Evolutionary conservation across 2,888 invertebrate genomes (phyloP), one percentile per base, ranked within the genome.

Genomic region (Idaea dimidiata): DNA sequence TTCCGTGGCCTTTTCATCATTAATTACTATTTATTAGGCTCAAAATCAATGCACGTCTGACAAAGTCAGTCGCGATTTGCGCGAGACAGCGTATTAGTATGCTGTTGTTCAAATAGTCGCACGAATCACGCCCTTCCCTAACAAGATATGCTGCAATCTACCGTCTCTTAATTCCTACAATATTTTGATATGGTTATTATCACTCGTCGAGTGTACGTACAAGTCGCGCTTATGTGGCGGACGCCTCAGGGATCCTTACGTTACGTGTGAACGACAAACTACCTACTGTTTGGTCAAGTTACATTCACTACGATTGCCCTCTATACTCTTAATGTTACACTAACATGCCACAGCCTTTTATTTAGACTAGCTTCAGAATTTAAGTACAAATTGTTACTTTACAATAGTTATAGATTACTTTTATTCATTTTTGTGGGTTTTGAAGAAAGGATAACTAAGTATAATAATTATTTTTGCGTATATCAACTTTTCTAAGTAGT

Each of bases 171-270:
- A 43, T 43, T 43, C 43, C 43, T 43, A 43, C 43, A 43, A 43
- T 43, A 43, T 43, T 14, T 43, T 43, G 43, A 43, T 43, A 43
- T 43, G 43, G 43, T 43, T 43, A 43, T 14, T 14, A 43, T 43
- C 43, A 43, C 43, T 43, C 43, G 43, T 43, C 43, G 43, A 43
- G 43, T 43, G 43, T 43, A 32, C 32, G 32, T 32, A 43, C 43
- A 43, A 43, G 43, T 43, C 43, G 8, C 43, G 43, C 57, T 57
- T 54, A 59, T 62, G 65, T 67, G 63, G 16, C 60, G 59, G 61
- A 59, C 62, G 24, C 67, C 57, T 18, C 31, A 57, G 61, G 63
- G 66, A 66, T 57, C 58, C 56, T 63, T 57, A 62, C 63, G 65
- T 63, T 70, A 57, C 62, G 43, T 24, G 62, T 66, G 63, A 65